phyloP scores from a whole-genome alignment of 2,888 invertebrate genomes.

The Oscheius sp. region DNA sequence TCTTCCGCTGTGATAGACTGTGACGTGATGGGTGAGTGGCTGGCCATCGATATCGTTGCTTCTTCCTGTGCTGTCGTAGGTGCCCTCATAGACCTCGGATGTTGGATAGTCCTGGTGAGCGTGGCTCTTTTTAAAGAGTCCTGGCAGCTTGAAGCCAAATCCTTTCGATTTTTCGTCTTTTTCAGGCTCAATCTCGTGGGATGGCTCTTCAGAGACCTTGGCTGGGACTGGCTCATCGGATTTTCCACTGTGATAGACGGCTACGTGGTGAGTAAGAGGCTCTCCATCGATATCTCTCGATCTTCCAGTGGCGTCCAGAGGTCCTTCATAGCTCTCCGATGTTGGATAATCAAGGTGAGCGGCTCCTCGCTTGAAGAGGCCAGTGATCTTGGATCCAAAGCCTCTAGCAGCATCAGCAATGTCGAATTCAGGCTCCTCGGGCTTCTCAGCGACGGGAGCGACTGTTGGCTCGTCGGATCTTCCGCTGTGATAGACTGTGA shows the following conservation, averaged over 20 bases:
- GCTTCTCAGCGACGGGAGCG: background rate
- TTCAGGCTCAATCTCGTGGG: slow-evolving; percentile 8
- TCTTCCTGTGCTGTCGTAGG: slow-evolving; percentile 31
- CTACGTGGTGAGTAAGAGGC: slow-evolving; percentile 28
- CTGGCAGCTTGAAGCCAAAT: slow-evolving; percentile 36
- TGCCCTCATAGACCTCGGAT: slow-evolving; percentile 34
- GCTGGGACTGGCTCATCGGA: slow-evolving; percentile 3
- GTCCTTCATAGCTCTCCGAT: slow-evolving; percentile 34
- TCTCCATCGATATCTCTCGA: slow-evolving; percentile 34
- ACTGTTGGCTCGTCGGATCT: slow-evolving; percentile 30
- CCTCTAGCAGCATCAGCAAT: slow-evolving; percentile 33
- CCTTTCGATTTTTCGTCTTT: slow-evolving; percentile 32
- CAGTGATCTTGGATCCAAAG: slow-evolving; percentile 36
- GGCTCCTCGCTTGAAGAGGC: slow-evolving; percentile 30
- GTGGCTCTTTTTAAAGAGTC: slow-evolving; percentile 25
- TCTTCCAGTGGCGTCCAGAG: slow-evolving; percentile 19
- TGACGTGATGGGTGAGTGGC: slow-evolving; percentile 39
- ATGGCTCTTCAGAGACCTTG: slow-evolving; percentile 16
- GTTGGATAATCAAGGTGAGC: slow-evolving; percentile 36
- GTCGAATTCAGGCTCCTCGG: slow-evolving; percentile 19
- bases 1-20: slow-evolving; percentile 40
- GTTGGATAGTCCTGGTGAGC: slow-evolving; percentile 44
- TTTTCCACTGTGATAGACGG: slow-evolving; percentile 11
- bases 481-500: slow-evolving; percentile 36
- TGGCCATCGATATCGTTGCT: slow-evolving; percentile 32